Evolutionary conservation across 1,140 invertebrate species (phyloP).

Genomic region (Drusus annulatus): DNA sequence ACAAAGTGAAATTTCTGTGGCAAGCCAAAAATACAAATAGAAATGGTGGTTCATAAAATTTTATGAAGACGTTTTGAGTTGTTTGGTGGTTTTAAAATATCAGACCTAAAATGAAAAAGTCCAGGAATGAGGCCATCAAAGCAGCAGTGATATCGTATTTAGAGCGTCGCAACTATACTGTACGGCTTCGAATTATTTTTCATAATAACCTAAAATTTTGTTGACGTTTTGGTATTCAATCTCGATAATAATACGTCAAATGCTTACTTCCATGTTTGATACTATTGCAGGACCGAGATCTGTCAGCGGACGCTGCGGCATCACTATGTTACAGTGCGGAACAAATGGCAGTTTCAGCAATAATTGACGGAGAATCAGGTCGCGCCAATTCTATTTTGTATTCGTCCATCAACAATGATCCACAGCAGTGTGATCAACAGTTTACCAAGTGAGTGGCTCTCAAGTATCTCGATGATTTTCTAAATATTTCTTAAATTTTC

Average conservation of each 20-base stretch:
- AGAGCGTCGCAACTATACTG: constrained; percentile 70
- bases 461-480: not conserved
- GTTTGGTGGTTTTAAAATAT: constrained; percentile 32
- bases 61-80: constrained; percentile 35
- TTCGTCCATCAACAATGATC: constrained; percentile 74
- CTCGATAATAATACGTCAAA: constrained; percentile 17
- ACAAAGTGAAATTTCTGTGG: constrained; percentile 38
- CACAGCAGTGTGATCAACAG: constrained; percentile 73
- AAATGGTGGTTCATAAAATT: constrained; percentile 46
- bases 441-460: constrained; percentile 66
- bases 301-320: constrained; percentile 65
- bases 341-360: constrained; percentile 70
- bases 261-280: constrained; percentile 23
- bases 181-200: constrained; percentile 59
- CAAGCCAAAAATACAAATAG: constrained; percentile 51
- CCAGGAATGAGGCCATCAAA: constrained; percentile 70
- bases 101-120: constrained; percentile 58
- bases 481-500: not conserved
- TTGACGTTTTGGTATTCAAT: constrained; percentile 38
- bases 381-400: constrained; percentile 69
- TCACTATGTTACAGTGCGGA: constrained; percentile 68
- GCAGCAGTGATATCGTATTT: constrained; percentile 70
- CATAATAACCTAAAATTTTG: constrained; percentile 52
- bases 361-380: constrained; percentile 69
- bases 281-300: constrained; percentile 66